These are phyloP conservation scores for Synergus laeviventris DNA, from an alignment of 2,888 invertebrate species.

Conservation along the genomic window DNA sequence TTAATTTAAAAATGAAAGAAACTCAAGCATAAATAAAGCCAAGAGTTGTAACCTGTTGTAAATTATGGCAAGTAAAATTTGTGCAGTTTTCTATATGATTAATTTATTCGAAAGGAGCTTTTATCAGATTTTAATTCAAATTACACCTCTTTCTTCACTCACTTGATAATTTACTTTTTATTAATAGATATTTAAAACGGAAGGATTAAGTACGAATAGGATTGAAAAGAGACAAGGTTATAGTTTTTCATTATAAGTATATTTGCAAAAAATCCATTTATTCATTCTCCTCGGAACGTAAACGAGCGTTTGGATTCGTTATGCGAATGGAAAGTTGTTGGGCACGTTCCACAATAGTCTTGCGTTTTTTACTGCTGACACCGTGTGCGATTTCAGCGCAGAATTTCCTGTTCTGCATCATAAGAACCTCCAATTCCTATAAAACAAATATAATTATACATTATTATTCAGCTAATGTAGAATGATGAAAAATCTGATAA, in stretches of 20 bases:
- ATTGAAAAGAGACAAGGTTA: not conserved
- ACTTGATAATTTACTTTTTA: too few relatives aligned
- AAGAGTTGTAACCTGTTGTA: too few relatives aligned
- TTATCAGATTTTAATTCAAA: too few relatives aligned
- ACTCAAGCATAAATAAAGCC: too few relatives aligned
- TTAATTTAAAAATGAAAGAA: too few relatives aligned
- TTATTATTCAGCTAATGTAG: not conserved
- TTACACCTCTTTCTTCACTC: too few relatives aligned
- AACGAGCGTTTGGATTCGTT: slow-evolving; percentile 96
- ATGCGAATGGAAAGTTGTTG: slow-evolving; percentile 96
- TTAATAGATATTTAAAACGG: not conserved
- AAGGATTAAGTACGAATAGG: not conserved
- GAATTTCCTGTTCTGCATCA: slow-evolving; percentile 99
- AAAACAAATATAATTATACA: slow-evolving; percentile 55
- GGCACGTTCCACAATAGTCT: slow-evolving; percentile 96
- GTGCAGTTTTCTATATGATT: too few relatives aligned
- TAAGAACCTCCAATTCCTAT: slow-evolving; percentile 95
- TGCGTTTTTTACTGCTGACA: slow-evolving; percentile 98
- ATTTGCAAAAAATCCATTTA: slow-evolving; percentile 78
- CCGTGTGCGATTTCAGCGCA: slow-evolving; percentile 99
- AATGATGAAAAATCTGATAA: not conserved
- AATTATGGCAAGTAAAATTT: too few relatives aligned
- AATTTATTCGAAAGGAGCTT: too few relatives aligned
- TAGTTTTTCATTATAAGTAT: slow-evolving; percentile 46
- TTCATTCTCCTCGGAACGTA: slow-evolving; percentile 99